Evolutionary conservation across 2,888 invertebrate genomes (phyloP).

Genomic region (Marronus borbonicus): DNA sequence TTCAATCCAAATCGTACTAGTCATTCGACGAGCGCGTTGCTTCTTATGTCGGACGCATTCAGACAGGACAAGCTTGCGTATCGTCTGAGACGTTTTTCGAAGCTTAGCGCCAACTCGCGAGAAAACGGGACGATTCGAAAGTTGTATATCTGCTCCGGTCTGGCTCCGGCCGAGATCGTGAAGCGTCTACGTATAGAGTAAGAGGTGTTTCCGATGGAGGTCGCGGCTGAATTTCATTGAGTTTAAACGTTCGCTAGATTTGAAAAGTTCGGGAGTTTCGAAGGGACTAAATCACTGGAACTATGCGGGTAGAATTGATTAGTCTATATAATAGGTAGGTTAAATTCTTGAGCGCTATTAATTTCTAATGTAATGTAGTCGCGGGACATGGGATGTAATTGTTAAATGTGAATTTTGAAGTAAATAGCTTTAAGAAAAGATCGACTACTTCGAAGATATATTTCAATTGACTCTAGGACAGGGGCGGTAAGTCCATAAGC

Average conservation of each 20-base stretch:
- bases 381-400: too few species aligned
- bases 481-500: too few species aligned
- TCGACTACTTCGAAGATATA: too few species aligned
- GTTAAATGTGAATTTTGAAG: too few species aligned
- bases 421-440: too few species aligned
- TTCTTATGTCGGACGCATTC: too few species aligned
- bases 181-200: background rate
- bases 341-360: too few species aligned
- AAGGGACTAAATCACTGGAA: constrained; percentile 6
- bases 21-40: too few species aligned
- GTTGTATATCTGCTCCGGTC: background rate
- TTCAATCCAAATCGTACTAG: too few species aligned
- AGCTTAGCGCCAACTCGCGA: background rate
- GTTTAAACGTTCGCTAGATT: background rate
- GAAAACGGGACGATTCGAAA: background rate
- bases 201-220: background rate
- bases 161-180: background rate
- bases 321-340: background rate
- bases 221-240: constrained; percentile 18
- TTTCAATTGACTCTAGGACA: too few species aligned
- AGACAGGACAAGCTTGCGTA: background rate
- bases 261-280: constrained; percentile 21
- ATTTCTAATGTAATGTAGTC: too few species aligned
- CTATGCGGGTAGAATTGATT: background rate
- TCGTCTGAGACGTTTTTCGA: constrained; percentile 3